Base-by-base conservation (phyloP, 2,113 vertebrate species). In the Myrmecophaga tridactyla region DNA sequence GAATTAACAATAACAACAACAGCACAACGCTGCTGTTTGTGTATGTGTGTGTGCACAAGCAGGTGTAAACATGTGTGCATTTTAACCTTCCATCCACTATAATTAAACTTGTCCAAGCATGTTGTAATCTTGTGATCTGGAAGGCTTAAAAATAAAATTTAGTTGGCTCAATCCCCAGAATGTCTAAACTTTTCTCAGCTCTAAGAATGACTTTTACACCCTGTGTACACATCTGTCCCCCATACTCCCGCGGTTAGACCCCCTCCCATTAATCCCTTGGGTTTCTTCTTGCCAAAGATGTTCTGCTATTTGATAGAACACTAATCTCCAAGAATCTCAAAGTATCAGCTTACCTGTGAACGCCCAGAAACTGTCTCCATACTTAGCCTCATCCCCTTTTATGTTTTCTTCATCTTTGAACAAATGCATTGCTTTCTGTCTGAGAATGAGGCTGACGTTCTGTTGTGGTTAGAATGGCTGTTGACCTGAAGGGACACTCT, bases 321-420 rank as follows among this genome's bases (percentile, higher is more conserved):
- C 96, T 98, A 98, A 98, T 98, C 98, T 98, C 96, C 18, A 17
- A 94, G 97, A 98, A 98, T 98, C 98, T 98, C 95, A 89, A 92
- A 97, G 98, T 97, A 98, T 98, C 98, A 95, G 92, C 93, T 98
- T 98, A 98, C 98, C 97, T 97, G 88, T 98, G 98, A 98, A 98
- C 97, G 94, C 92, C 97, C 96, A 98, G 96, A 98, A 98, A 98
- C 97, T 94, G 97, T 98, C 98, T 98, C 96, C 93, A 1, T 90
- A 90, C 34, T 97, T 95, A 98, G 95, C 96, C 95, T 90, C 34
- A 13, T 41, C 95, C 84, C 34, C 98, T 98, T 98, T 98, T 51
- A 97, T 97, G 97, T 97, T 89, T 96, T 94, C 94, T 89, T 90
- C 83, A 48, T 92, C 93, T 97, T 94, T 96, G 97, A 98, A 96